Evolutionary conservation across 2,888 invertebrate species (phyloP), one percentile per base, ranked within the genome.

Genomic region (Morpho achilles): DNA sequence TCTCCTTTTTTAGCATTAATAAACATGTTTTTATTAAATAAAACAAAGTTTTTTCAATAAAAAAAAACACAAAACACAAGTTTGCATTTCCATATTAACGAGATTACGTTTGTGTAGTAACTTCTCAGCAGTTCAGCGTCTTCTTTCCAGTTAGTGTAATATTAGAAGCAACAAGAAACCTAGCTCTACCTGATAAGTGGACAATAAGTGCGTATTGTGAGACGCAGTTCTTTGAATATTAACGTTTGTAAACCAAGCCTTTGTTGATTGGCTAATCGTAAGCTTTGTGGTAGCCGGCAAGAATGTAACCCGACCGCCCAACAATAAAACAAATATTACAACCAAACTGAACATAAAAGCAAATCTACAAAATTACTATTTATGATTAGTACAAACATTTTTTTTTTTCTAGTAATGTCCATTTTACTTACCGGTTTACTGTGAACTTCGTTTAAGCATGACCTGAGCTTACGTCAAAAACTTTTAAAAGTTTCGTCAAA

Each of bases 341-440:
- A 60, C n/a, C 43, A 41, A 23, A 57, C 52, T 42, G 10, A 44
- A 48, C 45, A 40, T 23, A 65, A 45, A 51, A 58, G 48, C 48
- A 55, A 47, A 60, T 46, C 44, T 44, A 49, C 50, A 44, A 41
- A 59, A 63, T 58, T 50, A 53, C 9, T 53, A 49, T 52, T 62
- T 9, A 10, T 7, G n/a, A n/a, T 43, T 23, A 62, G 67, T 72
- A 72, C 61, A 70, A 74, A 72, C 61, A 67, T 45, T 47, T 16
- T 47, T 61, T 57, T 76, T 72, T 77, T 74, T 76, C 77, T 80
- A 80, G 79, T 80, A 81, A 67, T 61, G 75, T 80, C 72, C 75
- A 78, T 84, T 82, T 81, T 73, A 87, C 88, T 86, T 87, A 87
- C 87, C 87, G 84, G 87, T 88, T 88, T 84, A 86, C 72, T 72